Percentiles rank a stretch among this genome's conserved stretches.
Conservation (phyloP, 2,888 invertebrate species). For the Erpobdella octoculata region DNA sequence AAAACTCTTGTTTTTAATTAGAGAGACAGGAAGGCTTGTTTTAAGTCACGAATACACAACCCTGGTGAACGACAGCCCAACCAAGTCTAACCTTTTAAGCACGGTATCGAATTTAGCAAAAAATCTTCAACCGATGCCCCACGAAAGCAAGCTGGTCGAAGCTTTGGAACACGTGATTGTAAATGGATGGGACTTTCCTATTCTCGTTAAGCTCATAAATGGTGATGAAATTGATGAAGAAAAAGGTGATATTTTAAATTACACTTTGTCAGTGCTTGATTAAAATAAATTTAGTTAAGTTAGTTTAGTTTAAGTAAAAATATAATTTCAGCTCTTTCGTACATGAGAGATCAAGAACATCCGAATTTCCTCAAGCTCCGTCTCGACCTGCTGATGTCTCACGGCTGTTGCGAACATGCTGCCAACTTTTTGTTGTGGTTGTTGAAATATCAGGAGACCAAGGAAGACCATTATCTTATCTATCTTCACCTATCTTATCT, state of each 20-base stretch:
- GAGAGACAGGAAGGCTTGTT: constrained; percentile 22
- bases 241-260: not conserved
- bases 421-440: constrained; percentile 23
- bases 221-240: constrained; percentile 16
- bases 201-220: constrained; percentile 23
- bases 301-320: too few species aligned
- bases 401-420: constrained; percentile 21
- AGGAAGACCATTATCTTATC: constrained; percentile 21
- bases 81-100: constrained; percentile 17
- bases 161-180: constrained; percentile 16
- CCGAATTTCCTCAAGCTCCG: constrained; percentile 16
- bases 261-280: too few species aligned
- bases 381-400: constrained; percentile 20
- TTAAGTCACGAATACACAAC: constrained; percentile 24
- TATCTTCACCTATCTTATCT: constrained; percentile 22
- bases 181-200: constrained; percentile 12
- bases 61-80: constrained; percentile 7
- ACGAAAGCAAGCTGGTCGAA: constrained; percentile 9
- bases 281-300: too few species aligned
- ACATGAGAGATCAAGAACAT: constrained; percentile 20
- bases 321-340: constrained; percentile 8
- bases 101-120: not conserved
- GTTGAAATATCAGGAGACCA: constrained; percentile 13
- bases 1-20: not conserved
- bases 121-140: constrained; percentile 5